A percentile compares a stretch with the other conserved stretches of the same genome.
These are phyloP conservation scores for Hirtodrosophila duncani DNA, from an alignment of 2,888 invertebrate species.

Conservation along the genomic window DNA sequence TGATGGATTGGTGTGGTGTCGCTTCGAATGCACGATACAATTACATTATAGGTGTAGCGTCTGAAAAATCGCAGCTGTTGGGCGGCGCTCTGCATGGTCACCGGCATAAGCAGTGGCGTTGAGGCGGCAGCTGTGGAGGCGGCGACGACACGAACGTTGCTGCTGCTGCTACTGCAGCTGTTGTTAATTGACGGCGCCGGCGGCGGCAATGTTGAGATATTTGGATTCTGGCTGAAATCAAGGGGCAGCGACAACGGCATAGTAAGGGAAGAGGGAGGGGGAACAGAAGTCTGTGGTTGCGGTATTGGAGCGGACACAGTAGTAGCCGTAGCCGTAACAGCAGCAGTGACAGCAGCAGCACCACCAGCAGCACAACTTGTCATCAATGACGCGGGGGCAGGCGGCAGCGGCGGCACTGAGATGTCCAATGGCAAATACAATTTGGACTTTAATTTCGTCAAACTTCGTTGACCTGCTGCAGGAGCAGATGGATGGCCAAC, in stretches of 20 bases:
- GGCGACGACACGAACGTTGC: conserved; percentile 7
- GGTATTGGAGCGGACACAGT: conserved; percentile 3
- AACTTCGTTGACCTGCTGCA: conserved; percentile 4
- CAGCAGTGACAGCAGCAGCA: conserved; percentile 1
- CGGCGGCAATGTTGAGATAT: neutral
- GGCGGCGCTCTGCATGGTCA: conserved; percentile 72
- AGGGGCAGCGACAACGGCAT: conserved; percentile 49
- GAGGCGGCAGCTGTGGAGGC: conserved; percentile 21
- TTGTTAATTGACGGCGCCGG: neutral
- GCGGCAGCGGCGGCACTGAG: conserved; percentile 45
- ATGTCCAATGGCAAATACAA: conserved; percentile 54
- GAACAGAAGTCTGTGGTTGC: too few species aligned
- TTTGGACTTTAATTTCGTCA: conserved; percentile 43
- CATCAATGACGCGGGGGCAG: conserved; percentile 9
- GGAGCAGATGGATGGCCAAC: neutral
- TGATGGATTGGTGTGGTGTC: too few species aligned
- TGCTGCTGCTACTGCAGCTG: too few species aligned
- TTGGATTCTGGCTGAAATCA: conserved; percentile 47
- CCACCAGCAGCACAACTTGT: conserved; percentile 1
- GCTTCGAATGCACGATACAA: conserved; percentile 74
- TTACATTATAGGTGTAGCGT: conserved; percentile 77
- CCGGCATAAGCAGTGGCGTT: conserved; percentile 60
- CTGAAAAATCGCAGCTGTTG: conserved; percentile 76
- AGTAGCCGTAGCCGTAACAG: conserved; percentile 5
- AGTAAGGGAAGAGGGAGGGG: conserved; percentile 5